phyloP scores from a whole-genome alignment of 2,888 invertebrate species.

The Erpobdella octoculata region DNA sequence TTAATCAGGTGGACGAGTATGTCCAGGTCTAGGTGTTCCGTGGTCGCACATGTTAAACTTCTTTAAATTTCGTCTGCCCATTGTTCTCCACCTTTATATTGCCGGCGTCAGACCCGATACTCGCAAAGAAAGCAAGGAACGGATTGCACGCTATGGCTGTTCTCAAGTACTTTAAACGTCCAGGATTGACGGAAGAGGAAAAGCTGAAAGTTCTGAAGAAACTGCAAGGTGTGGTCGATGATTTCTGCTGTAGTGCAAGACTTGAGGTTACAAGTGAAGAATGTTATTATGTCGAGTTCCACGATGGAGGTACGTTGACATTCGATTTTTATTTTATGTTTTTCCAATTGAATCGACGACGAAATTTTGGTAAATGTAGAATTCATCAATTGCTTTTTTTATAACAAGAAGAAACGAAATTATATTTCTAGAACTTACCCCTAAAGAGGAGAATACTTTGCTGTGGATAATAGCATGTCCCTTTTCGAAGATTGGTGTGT shows the following conservation, averaged over 20 bases:
- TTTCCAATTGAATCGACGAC: too few relatives aligned
- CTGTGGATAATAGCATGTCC: slow-evolving; percentile 33
- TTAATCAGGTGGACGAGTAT: too few relatives aligned
- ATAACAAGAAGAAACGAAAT: background rate
- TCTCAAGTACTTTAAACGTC: background rate
- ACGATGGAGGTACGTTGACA: background rate
- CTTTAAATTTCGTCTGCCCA: too few relatives aligned
- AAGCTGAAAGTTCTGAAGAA: background rate
- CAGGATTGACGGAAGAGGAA: slow-evolving; percentile 1
- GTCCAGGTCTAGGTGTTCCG: too few relatives aligned
- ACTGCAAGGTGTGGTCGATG: background rate
- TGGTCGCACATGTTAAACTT: too few relatives aligned
- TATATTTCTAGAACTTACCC: background rate
- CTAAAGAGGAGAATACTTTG: slow-evolving; percentile 24
- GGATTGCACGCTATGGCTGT: too few relatives aligned
- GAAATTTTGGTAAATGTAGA: too few relatives aligned
- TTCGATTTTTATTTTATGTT: too few relatives aligned
- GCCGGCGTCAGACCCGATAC: too few relatives aligned
- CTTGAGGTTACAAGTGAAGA: background rate
- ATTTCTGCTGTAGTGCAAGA: too few relatives aligned
- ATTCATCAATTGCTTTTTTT: background rate
- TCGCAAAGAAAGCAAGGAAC: too few relatives aligned
- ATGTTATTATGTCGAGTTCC: background rate
- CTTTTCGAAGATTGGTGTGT: slow-evolving; percentile 30
- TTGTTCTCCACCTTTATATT: too few relatives aligned